Base-by-base conservation (phyloP, 2,797 vertebrate species). In the Miopithecus talapoin region DNA sequence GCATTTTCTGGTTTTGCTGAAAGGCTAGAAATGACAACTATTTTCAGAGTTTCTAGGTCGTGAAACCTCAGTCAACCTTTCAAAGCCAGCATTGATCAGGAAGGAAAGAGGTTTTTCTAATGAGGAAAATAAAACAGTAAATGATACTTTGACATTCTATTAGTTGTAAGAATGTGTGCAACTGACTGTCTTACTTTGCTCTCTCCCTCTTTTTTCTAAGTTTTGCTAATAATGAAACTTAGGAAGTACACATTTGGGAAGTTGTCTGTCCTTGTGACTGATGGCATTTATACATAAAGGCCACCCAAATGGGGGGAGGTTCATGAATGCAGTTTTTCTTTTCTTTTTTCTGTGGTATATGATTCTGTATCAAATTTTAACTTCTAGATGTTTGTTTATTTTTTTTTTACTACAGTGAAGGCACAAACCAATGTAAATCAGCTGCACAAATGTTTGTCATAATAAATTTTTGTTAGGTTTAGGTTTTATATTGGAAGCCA, bases 1-100 rank as follows among this genome's bases (percentile, higher is more conserved):
- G 28, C 36, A 85, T n/a, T 76, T 96, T 80, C 41, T 91, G 75
- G 72, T 87, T 95, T 97, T 93, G 41, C 90, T 59, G 70, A 13
- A 55, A 86, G 81, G 36, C 86, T 85, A 72, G 93, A 78, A 95
- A 79, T 89, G 88, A n/a, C 61, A 59, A 28, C 30, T 22, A 1
- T 89, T 96, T 93, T 88, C 84, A 76, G 64, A 97, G 53, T 94
- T 90, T 96, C 50, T 90, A 41, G 57, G 74, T 92, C 39, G 83
- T 89, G 86, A 95, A 94, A 93, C 30, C 57, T 74, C 85, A 95
- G 59, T 75, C 74, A 50, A 24, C 48, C 48, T 97, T 97, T 97
- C 85, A 88, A 95, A 97, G 83, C 41, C 68, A 48, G 39, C 10
- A 2, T 59, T 39, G 53, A 43, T 48, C 36, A 70, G 36, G 64